Evolutionary conservation across 2,888 invertebrate species (phyloP).

Genomic region (Unio delphinus): DNA sequence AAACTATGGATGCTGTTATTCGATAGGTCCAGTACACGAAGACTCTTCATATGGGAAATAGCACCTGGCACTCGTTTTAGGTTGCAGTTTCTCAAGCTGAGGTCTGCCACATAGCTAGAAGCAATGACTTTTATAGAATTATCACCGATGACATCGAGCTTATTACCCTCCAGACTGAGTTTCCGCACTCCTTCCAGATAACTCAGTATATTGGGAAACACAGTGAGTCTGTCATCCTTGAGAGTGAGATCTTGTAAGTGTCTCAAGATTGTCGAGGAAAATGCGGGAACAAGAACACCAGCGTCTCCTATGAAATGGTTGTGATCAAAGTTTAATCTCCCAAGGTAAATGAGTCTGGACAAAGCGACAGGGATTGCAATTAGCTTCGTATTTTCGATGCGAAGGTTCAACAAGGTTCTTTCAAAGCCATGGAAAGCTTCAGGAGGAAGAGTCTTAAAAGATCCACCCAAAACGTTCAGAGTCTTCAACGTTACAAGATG

Average conservation of each 20-base stretch:
- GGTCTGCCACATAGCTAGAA: slow-evolving; percentile 25
- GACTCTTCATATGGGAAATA: slow-evolving; percentile 27
- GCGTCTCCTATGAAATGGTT: slow-evolving; percentile 38
- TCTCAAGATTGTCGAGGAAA: slow-evolving; percentile 19
- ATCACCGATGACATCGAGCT: slow-evolving; percentile 41
- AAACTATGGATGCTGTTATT: slow-evolving; percentile 39
- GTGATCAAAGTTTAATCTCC: slow-evolving; percentile 35
- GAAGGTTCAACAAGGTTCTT: slow-evolving; percentile 35
- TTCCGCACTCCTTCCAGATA: slow-evolving; percentile 25
- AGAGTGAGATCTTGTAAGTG: slow-evolving; percentile 29
- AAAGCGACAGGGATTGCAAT: slow-evolving; percentile 40
- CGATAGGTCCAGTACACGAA: slow-evolving; percentile 28
- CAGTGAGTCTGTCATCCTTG: slow-evolving; percentile 35
- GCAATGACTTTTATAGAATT: slow-evolving; percentile 31
- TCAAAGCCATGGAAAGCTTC: slow-evolving; percentile 45
- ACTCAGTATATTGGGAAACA: slow-evolving; percentile 33
- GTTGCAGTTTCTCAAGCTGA: slow-evolving; percentile 37
- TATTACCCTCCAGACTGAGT: slow-evolving; percentile 36
- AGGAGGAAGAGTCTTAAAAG: slow-evolving; percentile 32
- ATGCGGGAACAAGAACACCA: slow-evolving; percentile 38
- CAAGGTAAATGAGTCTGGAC: slow-evolving; percentile 22
- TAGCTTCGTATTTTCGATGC: slow-evolving; percentile 35
- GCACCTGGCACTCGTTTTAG: slow-evolving; percentile 43
- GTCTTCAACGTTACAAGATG: slow-evolving; percentile 31
- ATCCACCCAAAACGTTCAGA: slow-evolving; percentile 28